Conservation (phyloP, 1,140 invertebrate species). For the Hylaeus volcanicus region DNA sequence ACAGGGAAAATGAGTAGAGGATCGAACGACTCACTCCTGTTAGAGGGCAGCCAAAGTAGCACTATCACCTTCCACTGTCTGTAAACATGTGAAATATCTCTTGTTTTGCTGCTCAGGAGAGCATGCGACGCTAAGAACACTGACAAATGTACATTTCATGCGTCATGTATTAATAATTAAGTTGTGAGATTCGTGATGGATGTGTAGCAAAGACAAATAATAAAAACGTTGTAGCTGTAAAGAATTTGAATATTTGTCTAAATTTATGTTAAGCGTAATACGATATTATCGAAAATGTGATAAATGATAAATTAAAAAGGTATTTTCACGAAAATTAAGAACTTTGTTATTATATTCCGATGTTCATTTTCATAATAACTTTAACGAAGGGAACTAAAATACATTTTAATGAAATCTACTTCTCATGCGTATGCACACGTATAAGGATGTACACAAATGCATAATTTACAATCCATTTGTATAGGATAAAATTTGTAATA, state of each 20-base stretch:
- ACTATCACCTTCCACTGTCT: constrained; percentile 79
- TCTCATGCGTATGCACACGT: constrained; percentile 28
- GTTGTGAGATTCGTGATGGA: constrained; percentile 33
- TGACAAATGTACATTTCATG: constrained; percentile 75
- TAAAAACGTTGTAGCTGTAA: neutral
- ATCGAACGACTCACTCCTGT: constrained; percentile 77
- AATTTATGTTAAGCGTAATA: neutral
- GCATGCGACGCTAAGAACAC: constrained; percentile 75
- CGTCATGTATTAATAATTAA: constrained; percentile 63
- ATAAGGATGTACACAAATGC: constrained; percentile 8
- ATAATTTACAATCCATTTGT: constrained; percentile 4
- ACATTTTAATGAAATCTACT: constrained; percentile 5
- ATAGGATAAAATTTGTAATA: neutral
- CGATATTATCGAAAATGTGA: neutral
- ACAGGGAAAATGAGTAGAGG: constrained; percentile 73
- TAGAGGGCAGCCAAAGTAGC: constrained; percentile 80
- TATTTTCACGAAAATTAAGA: neutral
- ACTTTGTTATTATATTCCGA: neutral
- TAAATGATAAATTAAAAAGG: neutral
- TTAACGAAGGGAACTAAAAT: neutral
- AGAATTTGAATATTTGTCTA: neutral
- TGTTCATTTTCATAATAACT: neutral
- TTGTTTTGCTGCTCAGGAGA: constrained; percentile 72
- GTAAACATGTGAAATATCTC: constrained; percentile 77
- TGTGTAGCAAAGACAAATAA: constrained; percentile 22